These are phyloP conservation scores for Crenichthys baileyi DNA, from an alignment of 2,797 vertebrate species.

Conservation along the genomic window DNA sequence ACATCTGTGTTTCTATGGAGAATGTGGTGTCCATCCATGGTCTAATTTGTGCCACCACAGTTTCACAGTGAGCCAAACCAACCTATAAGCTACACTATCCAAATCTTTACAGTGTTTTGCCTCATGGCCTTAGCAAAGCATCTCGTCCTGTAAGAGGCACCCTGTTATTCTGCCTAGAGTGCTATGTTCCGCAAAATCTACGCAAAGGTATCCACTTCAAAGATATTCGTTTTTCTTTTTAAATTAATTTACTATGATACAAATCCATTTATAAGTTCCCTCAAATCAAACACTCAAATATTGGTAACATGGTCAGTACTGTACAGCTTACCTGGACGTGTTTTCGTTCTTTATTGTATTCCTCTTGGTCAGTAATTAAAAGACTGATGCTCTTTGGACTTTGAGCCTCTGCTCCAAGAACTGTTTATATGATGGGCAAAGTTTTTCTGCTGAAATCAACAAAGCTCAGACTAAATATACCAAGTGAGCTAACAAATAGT, in stretches of 20 bases:
- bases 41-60: background rate
- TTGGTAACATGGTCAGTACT: background rate
- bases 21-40: background rate
- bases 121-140: background rate
- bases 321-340: background rate
- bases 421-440: background rate
- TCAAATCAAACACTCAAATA: background rate
- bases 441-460: conserved; percentile 3
- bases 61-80: background rate
- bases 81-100: background rate
- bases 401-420: background rate
- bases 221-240: background rate
- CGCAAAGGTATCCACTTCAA: background rate
- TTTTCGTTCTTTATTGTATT: background rate
- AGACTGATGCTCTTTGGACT: background rate
- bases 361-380: background rate
- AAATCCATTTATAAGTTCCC: background rate
- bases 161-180: too few relatives aligned
- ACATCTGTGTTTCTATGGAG: background rate
- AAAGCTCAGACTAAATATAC: background rate
- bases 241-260: background rate
- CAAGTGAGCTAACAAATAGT: background rate
- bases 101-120: background rate
- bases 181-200: background rate
- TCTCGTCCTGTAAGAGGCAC: too few relatives aligned